Percentiles rank a stretch among this genome's conserved stretches.
Conservation (phyloP, 2,797 vertebrate species). For the Steatocranus sp. region DNA sequence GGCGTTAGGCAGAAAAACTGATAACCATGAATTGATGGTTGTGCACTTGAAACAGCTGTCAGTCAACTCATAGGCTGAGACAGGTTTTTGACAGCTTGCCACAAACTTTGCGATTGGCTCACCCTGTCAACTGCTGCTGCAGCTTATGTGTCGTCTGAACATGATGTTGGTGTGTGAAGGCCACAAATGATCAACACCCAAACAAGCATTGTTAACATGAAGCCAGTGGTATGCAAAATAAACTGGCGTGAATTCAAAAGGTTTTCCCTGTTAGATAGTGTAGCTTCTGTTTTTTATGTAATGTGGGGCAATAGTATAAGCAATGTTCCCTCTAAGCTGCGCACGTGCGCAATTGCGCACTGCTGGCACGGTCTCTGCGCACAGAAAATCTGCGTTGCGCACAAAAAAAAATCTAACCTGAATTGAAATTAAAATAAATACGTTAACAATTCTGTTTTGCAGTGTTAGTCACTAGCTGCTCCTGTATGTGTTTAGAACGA, state of each 20-base stretch:
- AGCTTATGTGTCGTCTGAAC: background rate
- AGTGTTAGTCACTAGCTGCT: background rate
- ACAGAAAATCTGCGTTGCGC: background rate
- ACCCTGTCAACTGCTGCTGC: background rate
- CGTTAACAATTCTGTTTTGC: background rate
- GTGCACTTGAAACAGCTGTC: background rate
- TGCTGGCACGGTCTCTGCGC: background rate
- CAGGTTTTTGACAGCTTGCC: background rate
- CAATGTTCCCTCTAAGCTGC: background rate
- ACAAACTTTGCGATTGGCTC: background rate
- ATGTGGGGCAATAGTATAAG: background rate
- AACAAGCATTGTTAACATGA: background rate
- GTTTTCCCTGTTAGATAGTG: background rate
- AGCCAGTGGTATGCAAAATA: background rate
- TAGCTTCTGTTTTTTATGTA: background rate
- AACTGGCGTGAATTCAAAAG: background rate
- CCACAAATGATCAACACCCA: background rate
- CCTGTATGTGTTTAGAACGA: rapidly evolving
- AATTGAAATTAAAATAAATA: background rate
- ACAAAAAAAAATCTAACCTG: background rate
- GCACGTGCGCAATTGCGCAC: background rate
- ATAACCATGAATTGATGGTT: background rate
- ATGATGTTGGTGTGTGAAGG: background rate
- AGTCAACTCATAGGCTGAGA: background rate
- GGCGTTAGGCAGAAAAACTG: background rate